Evolutionary conservation across 2,888 invertebrate genomes (phyloP).

Genomic region (Xestia c-nigrum): DNA sequence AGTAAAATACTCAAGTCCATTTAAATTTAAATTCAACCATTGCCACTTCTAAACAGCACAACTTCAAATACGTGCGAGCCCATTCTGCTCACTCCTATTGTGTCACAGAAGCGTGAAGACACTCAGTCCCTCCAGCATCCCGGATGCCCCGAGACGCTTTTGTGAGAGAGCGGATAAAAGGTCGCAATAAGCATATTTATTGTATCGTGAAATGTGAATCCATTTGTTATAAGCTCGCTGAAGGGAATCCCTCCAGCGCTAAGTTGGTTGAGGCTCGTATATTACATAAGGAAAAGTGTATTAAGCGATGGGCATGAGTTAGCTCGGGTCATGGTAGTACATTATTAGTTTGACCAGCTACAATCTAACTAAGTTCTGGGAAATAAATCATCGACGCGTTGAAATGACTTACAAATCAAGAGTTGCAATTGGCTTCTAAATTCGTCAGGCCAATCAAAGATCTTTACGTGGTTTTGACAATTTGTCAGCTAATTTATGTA

Average conservation of each 20-base stretch:
- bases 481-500: neutral
- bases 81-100: conserved; percentile 1
- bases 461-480: neutral
- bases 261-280: neutral
- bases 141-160: conserved; percentile 47
- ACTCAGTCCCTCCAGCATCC: neutral
- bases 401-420: neutral
- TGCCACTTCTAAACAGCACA: neutral
- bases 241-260: neutral
- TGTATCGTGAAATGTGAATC: conserved; percentile 62
- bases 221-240: conserved; percentile 59
- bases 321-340: neutral
- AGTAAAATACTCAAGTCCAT: neutral
- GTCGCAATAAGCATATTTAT: conserved; percentile 66
- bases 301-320: conserved; percentile 22
- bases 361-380: neutral
- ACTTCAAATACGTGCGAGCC: neutral
- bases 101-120: conserved; percentile 25
- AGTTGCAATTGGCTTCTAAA: neutral
- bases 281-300: conserved; percentile 8
- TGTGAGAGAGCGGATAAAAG: conserved; percentile 59
- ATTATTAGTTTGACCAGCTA: neutral
- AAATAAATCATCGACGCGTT: neutral
- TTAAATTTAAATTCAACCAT: neutral
- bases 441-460: no score